phyloP scores from a whole-genome alignment of 2,888 invertebrate genomes.

The Eudemis profundana region DNA sequence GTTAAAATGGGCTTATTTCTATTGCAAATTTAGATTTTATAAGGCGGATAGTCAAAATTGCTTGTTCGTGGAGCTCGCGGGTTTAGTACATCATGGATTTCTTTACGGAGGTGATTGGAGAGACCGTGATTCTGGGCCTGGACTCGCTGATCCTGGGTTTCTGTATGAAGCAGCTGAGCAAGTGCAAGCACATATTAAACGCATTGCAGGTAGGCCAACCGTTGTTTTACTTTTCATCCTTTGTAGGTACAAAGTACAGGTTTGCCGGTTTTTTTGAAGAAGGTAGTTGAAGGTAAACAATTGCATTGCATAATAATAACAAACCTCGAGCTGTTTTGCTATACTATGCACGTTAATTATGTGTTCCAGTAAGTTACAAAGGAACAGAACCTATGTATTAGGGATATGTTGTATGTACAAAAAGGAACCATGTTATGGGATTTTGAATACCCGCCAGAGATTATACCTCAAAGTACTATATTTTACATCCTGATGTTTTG shows the following conservation, averaged over 20 bases:
- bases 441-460: too few relatives aligned
- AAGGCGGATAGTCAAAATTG: slow-evolving; percentile 21
- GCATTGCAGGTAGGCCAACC: slow-evolving; percentile 88
- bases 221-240: neutral
- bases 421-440: too few relatives aligned
- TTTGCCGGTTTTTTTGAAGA: neutral
- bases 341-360: neutral
- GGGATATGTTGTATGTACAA: too few relatives aligned
- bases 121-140: slow-evolving; percentile 90
- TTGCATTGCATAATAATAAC: slow-evolving; percentile 34
- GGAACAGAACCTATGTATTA: too few relatives aligned
- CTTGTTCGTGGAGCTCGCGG: neutral
- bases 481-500: too few relatives aligned
- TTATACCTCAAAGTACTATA: too few relatives aligned
- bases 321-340: neutral
- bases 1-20: slow-evolving; percentile 31
- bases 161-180: slow-evolving; percentile 90
- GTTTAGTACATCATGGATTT: slow-evolving; percentile 87
- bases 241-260: too few relatives aligned
- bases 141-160: slow-evolving; percentile 90
- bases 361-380: too few relatives aligned
- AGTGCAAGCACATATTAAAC: slow-evolving; percentile 89
- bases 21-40: slow-evolving; percentile 20
- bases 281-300: slow-evolving; percentile 17
- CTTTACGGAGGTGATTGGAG: slow-evolving; percentile 86